These are phyloP conservation scores for Tachysurus fulvidraco DNA, from an alignment of 2,113 vertebrate genomes.

Conservation along the genomic window DNA sequence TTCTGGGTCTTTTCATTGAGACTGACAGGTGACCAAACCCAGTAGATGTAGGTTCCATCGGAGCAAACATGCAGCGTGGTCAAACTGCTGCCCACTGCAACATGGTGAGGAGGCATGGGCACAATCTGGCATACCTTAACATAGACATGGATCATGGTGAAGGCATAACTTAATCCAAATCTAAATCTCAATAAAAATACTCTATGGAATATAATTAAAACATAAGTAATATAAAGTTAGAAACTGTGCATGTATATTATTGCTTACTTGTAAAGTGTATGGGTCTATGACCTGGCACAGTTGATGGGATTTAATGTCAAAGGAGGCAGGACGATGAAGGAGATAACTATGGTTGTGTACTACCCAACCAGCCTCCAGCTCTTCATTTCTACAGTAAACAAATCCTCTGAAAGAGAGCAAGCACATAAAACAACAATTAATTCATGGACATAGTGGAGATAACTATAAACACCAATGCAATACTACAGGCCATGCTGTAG, in stretches of 20 bases:
- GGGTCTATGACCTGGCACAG: slow-evolving; percentile 96
- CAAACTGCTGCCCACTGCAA: slow-evolving; percentile 92
- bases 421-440: background rate
- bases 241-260: background rate
- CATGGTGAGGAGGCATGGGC: slow-evolving; percentile 91
- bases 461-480: background rate
- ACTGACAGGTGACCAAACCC: slow-evolving; percentile 97
- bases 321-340: slow-evolving; percentile 90
- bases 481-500: background rate
- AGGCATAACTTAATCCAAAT: background rate
- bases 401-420: slow-evolving; percentile 81
- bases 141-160: slow-evolving; percentile 14
- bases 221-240: background rate
- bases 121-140: slow-evolving; percentile 88
- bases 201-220: background rate
- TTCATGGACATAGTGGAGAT: background rate
- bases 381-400: slow-evolving; percentile 96
- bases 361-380: slow-evolving; percentile 92
- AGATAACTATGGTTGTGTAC: slow-evolving; percentile 84
- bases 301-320: slow-evolving; percentile 95
- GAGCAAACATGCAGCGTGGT: slow-evolving; percentile 96
- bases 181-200: background rate
- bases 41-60: slow-evolving; percentile 94
- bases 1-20: slow-evolving; percentile 98
- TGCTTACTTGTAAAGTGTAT: slow-evolving; percentile 90